These are phyloP conservation scores for Stegostoma tigrinum DNA, from an alignment of 2,113 vertebrate species.

Conservation along the genomic window DNA sequence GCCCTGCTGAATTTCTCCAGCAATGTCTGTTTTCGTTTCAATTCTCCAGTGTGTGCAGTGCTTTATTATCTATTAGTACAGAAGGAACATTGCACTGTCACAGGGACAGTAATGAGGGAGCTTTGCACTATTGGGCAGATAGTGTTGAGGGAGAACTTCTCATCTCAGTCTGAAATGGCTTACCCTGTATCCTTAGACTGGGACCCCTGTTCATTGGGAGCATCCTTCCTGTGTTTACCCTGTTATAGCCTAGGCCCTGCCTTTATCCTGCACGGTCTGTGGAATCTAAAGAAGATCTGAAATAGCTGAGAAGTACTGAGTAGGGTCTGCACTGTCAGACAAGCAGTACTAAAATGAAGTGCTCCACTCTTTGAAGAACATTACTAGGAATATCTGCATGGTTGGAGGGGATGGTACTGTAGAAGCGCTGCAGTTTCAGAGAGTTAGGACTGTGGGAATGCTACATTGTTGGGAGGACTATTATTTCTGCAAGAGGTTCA, in stretches of 20 bases:
- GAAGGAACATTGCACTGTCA: not conserved
- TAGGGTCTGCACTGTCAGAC: not conserved
- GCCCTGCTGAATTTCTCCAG: too few species aligned
- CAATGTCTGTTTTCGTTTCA: too few species aligned
- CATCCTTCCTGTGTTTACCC: too few species aligned
- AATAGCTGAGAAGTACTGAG: too few species aligned
- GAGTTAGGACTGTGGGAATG: too few species aligned
- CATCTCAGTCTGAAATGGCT: too few species aligned
- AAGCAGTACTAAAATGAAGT: not conserved
- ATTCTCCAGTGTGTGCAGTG: too few species aligned
- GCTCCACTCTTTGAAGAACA: not conserved
- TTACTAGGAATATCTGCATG: not conserved
- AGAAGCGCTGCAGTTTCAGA: not conserved
- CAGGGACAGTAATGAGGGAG: not conserved
- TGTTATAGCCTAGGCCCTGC: not conserved
- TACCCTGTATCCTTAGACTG: too few species aligned
- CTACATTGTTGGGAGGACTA: too few species aligned
- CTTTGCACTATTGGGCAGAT: not conserved
- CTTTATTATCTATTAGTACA: too few species aligned
- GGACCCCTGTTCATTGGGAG: too few species aligned
- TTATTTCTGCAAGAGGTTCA: too few species aligned
- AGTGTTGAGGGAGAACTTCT: not conserved
- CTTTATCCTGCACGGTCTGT: not conserved
- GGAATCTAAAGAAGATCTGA: not conserved
- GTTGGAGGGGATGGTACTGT: not conserved